Percentiles rank a stretch among this genome's conserved stretches.
Conservation (phyloP, 2,888 invertebrate species). For the Chrysotoxum bicinctum region DNA sequence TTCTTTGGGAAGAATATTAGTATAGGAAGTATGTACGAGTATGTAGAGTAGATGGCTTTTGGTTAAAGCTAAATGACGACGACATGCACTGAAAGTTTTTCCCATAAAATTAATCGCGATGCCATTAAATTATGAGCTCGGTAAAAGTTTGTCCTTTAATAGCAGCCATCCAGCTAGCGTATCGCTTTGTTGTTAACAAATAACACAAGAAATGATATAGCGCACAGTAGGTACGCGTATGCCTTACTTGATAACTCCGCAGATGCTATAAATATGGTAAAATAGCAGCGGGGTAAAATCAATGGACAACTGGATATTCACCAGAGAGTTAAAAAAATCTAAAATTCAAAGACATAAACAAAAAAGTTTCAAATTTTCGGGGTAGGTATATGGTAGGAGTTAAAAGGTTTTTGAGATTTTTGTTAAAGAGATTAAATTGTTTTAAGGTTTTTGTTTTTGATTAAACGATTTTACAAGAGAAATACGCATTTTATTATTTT, state of each 20-base stretch:
- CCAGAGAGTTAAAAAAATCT: not conserved
- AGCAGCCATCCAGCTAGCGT: not conserved
- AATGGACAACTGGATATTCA: not conserved
- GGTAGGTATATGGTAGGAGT: too few relatives aligned
- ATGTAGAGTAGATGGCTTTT: slow-evolving; percentile 3
- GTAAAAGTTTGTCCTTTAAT: slow-evolving; percentile 62
- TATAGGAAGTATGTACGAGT: slow-evolving; percentile 11
- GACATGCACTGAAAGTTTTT: slow-evolving; percentile 68
- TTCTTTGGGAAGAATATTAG: slow-evolving; percentile 10
- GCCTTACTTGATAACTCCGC: not conserved
- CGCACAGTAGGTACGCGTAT: not conserved
- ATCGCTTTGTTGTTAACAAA: slow-evolving; percentile 40
- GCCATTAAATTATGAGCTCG: slow-evolving; percentile 69
- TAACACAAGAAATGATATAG: slow-evolving; percentile 45
- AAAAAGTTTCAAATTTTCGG: not conserved
- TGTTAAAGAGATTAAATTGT: not conserved
- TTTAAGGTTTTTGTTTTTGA: not conserved
- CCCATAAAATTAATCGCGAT: slow-evolving; percentile 69
- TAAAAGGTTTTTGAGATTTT: not conserved
- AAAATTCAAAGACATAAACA: not conserved
- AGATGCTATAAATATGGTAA: slow-evolving; percentile 15
- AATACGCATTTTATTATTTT: too few relatives aligned
- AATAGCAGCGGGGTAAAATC: not conserved
- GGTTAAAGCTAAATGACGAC: slow-evolving; percentile 55
- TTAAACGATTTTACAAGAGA: too few relatives aligned